Conservation (phyloP, 2,797 vertebrate species). For the Setipinna tenuifilis region DNA sequence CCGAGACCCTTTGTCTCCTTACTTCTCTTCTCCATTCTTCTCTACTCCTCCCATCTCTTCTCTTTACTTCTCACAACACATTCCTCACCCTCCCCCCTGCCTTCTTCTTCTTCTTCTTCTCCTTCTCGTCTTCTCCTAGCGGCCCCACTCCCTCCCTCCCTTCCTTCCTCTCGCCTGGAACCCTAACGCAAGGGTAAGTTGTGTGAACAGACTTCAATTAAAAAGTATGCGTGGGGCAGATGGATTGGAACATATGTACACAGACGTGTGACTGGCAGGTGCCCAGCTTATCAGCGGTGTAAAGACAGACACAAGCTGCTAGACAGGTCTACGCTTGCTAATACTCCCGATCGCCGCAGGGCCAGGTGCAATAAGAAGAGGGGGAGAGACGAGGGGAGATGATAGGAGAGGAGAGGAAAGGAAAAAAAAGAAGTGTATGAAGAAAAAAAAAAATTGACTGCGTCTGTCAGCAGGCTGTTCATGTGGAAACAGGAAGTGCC, state of each 20-base stretch:
- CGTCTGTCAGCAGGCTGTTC: slow-evolving; percentile 18
- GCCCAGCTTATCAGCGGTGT: slow-evolving; percentile 35
- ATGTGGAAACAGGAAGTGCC: slow-evolving; percentile 41
- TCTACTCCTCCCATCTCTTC: slow-evolving; percentile 38
- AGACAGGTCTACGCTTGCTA: slow-evolving; percentile 44
- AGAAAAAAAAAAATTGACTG: not conserved
- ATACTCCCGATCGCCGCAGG: slow-evolving; percentile 44
- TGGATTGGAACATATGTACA: slow-evolving; percentile 16
- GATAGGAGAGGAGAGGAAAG: not conserved
- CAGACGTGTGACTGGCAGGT: slow-evolving; percentile 22
- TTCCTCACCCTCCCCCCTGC: not conserved
- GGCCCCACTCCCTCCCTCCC: not conserved
- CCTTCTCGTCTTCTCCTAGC: too few species aligned
- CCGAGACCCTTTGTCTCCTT: not conserved
- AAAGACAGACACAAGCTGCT: slow-evolving; percentile 43
- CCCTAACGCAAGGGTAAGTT: not conserved
- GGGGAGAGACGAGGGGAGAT: slow-evolving; percentile 31
- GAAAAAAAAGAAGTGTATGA: slow-evolving; percentile 5
- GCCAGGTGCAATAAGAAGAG: slow-evolving; percentile 34
- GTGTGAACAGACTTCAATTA: slow-evolving; percentile 2
- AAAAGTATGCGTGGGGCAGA: not conserved
- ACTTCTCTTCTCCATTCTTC: not conserved
- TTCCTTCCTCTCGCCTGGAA: not conserved
- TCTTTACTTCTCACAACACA: slow-evolving; percentile 32
- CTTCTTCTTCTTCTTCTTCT: not conserved